Evolutionary conservation across 2,113 vertebrate species (phyloP), one percentile per base, ranked within the genome.

Genomic region (Sigmodon hispidus): DNA sequence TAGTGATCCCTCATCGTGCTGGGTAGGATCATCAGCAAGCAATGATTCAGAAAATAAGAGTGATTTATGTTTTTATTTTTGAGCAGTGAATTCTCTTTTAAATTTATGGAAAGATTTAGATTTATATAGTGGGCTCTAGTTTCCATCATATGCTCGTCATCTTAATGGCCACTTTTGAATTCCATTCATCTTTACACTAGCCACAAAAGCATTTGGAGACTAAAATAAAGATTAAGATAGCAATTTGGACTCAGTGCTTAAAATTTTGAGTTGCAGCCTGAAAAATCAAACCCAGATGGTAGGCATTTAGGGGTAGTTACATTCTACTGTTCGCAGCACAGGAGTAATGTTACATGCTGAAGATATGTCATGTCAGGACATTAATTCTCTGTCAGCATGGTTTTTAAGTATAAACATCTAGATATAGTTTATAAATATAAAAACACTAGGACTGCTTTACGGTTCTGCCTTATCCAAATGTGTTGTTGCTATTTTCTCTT

Each of bases 41-140:
- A 73, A 93, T 96, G 96, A 95, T 93, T 96, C 97, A 96, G 97
- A 96, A 98, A 97, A 96, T 95, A 91, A 96, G 86, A 84, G 50
- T 97, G 97, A 98, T 98, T 97, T 97, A 98, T 92, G 94, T 90
- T 96, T 97, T 97, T 97, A 97, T 97, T 97, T 98, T 97, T 94
- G 95, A 97, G 90, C 77, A 94, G 88, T 94, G 97, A 97, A 95
- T 98, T 91, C 96, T 94, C 80, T 69, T 92, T 89, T 40, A 3
- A 50, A 98, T 97, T 96, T 98, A 97, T 97, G 95, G 72, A 91
- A 70, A 90, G 90, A 91, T 83, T 96, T 91, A 95, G 96, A 97
- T 98, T 97, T 98, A 97, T 97, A 93, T 84, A 96, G 96, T 95
- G 80, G 96, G 87, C 86, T 90, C 72, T 69, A 87, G 81, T 96